These are phyloP conservation scores for Trichogramma pretiosum DNA, from an alignment of 1,140 invertebrate genomes.

Conservation along the genomic window DNA sequence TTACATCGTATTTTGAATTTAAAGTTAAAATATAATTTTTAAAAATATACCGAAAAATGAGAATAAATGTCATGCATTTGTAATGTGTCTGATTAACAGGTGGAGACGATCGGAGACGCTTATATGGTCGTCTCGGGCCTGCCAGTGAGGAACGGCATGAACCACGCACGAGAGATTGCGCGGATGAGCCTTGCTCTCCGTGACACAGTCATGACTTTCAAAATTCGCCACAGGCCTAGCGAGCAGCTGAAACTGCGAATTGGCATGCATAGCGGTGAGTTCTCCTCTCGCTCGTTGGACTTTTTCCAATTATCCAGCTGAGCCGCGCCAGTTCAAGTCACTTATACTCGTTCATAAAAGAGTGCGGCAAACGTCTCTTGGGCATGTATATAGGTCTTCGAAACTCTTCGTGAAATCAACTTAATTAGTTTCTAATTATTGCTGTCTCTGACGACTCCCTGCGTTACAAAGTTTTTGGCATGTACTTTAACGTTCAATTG, in stretches of 20 bases:
- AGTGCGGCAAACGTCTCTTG: neutral
- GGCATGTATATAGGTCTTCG: no score
- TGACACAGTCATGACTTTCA: slow-evolving; percentile 77
- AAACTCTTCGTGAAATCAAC: no score
- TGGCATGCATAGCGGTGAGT: slow-evolving; percentile 82
- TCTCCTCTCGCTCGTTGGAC: neutral
- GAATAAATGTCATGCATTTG: neutral
- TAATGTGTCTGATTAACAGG: slow-evolving; percentile 47
- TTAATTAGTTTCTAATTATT: no score
- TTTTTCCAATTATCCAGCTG: neutral
- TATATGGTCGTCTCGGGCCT: slow-evolving; percentile 92
- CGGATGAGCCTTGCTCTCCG: slow-evolving; percentile 82
- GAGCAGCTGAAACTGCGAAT: slow-evolving; percentile 87
- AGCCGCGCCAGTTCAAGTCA: no score
- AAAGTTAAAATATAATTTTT: no score
- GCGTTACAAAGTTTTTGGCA: no score
- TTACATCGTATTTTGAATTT: no score
- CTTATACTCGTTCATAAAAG: no score
- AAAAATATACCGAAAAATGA: neutral
- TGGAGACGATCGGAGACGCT: slow-evolving; percentile 95
- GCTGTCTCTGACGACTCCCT: no score
- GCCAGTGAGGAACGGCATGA: slow-evolving; percentile 75
- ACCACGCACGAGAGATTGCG: slow-evolving; percentile 84
- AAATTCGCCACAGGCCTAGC: slow-evolving; percentile 78
- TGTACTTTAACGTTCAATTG: no score